Conservation (phyloP, 2,113 vertebrate species). For the Fregetta grallaria region DNA sequence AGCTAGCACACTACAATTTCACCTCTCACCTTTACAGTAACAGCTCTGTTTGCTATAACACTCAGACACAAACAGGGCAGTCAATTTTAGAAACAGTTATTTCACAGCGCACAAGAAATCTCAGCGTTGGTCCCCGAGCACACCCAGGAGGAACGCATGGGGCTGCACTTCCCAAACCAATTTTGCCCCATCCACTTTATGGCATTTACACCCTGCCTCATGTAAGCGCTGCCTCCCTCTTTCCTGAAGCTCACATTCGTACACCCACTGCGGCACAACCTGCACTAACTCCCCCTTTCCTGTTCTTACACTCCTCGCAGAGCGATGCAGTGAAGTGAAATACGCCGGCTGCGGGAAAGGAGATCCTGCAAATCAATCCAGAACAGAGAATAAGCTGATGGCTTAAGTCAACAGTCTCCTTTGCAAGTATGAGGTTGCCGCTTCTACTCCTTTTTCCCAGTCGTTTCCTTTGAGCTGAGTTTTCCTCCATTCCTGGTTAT, state of each 20-base stretch:
- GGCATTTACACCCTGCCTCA: not conserved
- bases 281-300: not conserved
- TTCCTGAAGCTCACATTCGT: too few relatives aligned
- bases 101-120: not conserved
- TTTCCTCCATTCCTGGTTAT: not conserved
- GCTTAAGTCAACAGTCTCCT: not conserved
- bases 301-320: not conserved
- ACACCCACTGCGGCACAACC: not conserved
- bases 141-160: not conserved
- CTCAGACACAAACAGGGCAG: not conserved
- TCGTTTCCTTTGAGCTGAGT: not conserved
- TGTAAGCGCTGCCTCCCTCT: not conserved
- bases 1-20: not conserved
- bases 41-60: not conserved
- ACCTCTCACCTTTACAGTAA: not conserved
- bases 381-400: not conserved
- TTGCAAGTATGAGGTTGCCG: not conserved
- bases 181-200: not conserved
- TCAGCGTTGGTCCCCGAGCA: not conserved
- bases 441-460: not conserved
- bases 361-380: not conserved
- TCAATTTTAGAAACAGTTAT: not conserved
- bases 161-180: not conserved
- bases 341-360: not conserved
- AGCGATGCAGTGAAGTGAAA: not conserved